Conservation (phyloP, 2,113 vertebrate genomes). For the Epinephelus cyanopodus region DNA sequence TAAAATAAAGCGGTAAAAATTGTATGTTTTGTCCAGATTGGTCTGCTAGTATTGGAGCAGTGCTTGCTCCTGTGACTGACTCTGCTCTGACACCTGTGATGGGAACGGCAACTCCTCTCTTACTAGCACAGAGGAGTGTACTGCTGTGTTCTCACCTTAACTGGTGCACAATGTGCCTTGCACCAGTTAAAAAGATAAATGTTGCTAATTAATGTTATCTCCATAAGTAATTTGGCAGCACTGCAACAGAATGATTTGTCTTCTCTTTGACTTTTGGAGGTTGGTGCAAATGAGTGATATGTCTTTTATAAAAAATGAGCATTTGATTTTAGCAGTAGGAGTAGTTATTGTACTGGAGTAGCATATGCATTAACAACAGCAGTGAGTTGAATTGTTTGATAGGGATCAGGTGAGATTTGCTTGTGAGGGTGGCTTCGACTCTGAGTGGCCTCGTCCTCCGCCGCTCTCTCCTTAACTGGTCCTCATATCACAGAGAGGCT, state of each 20-base stretch:
- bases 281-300: not conserved
- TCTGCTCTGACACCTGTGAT: not conserved
- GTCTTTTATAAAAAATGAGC: not conserved
- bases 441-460: constrained; percentile 59
- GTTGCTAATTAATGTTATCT: not conserved
- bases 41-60: not conserved
- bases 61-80: not conserved
- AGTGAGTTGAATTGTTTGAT: constrained; percentile 27
- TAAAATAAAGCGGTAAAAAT: not conserved
- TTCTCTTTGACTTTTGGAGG: not conserved
- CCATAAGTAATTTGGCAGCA: not conserved
- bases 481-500: constrained; percentile 70
- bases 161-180: not conserved
- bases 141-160: not conserved
- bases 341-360: not conserved
- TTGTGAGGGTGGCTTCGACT: constrained; percentile 34
- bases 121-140: not conserved
- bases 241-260: not conserved
- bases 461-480: constrained; percentile 62
- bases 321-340: not conserved
- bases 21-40: not conserved
- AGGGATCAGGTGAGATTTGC: constrained; percentile 47
- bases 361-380: constrained; percentile 28
- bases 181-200: not conserved
- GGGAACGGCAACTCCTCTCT: not conserved